Evolutionary conservation across 2,797 vertebrate species (phyloP), one percentile per base, ranked within the genome.

Genomic region (Anas georgica): DNA sequence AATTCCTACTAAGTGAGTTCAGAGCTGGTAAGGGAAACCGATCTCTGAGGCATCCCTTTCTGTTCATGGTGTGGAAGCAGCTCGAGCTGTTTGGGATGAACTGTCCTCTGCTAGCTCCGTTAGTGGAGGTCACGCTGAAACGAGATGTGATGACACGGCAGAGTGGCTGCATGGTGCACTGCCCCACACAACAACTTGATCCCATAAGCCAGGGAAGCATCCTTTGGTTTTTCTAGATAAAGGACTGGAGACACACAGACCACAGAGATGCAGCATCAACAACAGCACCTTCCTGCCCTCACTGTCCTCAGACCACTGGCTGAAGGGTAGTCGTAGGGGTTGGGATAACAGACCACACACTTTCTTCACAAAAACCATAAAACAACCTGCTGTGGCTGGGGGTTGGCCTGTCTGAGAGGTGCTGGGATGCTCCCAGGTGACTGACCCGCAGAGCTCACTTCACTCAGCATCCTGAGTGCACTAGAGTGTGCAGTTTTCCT

Each of bases 1-100:
- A 72, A 54, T 86, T 90, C n/a, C 77, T 77, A 26, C 31, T 17
- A 28, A n/a, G 43, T 55, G 63, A 90, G 25, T 29, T 85, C 82
- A 54, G 92, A 79, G 77, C 5, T 91, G 83, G 18, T 56, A 70
- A 82, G 66, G 63, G 88, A 50, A 8, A n/a, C 20, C 22, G 31
- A 58, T 67, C 55, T 48, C 76, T 55, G 56, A 59, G 68, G 54
- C 56, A 35, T 39, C 50, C 77, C 50, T 66, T 43, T 46, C 60
- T 80, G 15, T 22, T 64, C 0, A 0, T 68, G 72, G 37, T 1
- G 1, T 79, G 64, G 79, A 76, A 93, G 76, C 60, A 72, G 75
- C 79, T 92, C 35, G 33, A 55, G 79, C 46, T 7, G 1, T 78
- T 66, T 25, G 69, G 85, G 68, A 43, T 75, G 14, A 94, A 59